Conservation (phyloP, 2,113 vertebrate species). For the Xiphophorus maculatus region DNA sequence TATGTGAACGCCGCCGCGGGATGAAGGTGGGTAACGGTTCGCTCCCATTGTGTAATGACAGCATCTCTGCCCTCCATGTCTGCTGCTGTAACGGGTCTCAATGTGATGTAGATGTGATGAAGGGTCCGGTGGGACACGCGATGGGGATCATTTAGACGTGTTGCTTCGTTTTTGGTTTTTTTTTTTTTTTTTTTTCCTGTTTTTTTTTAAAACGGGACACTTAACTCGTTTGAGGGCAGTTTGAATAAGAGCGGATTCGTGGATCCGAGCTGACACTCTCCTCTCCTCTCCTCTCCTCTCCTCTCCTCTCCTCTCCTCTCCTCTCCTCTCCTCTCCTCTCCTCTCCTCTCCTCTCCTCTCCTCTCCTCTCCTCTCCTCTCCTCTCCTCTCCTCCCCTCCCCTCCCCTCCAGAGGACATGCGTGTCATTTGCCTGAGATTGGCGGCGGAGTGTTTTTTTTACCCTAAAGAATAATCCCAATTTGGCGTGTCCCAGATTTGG, state of each 20-base stretch:
- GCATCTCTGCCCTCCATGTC: constrained; percentile 39
- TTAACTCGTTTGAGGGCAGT: not conserved
- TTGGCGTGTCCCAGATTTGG: constrained; percentile 35
- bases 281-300: not conserved
- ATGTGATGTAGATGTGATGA: not conserved
- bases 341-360: constrained; percentile 14
- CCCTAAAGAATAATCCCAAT: constrained; percentile 26
- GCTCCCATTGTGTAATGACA: constrained; percentile 29
- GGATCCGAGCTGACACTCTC: constrained; percentile 4
- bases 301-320: not conserved
- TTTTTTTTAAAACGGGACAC: not conserved
- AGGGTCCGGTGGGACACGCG: not conserved
- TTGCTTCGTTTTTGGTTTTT: not conserved
- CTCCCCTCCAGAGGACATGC: constrained; percentile 2
- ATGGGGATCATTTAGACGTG: constrained; percentile 13
- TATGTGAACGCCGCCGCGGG: constrained; percentile 41
- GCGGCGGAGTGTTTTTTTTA: constrained; percentile 38
- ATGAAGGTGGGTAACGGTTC: constrained; percentile 66
- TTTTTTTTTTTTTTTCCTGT: too few species aligned
- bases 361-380: constrained; percentile 14
- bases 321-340: constrained; percentile 16
- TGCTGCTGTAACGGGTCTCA: not conserved
- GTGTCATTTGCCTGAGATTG: constrained; percentile 39
- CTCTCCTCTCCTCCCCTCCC: constrained; percentile 13
- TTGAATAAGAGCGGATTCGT: constrained; percentile 12